phyloP scores from a whole-genome alignment of 2,797 vertebrate genomes.

The Sphenopsis melanotis region DNA sequence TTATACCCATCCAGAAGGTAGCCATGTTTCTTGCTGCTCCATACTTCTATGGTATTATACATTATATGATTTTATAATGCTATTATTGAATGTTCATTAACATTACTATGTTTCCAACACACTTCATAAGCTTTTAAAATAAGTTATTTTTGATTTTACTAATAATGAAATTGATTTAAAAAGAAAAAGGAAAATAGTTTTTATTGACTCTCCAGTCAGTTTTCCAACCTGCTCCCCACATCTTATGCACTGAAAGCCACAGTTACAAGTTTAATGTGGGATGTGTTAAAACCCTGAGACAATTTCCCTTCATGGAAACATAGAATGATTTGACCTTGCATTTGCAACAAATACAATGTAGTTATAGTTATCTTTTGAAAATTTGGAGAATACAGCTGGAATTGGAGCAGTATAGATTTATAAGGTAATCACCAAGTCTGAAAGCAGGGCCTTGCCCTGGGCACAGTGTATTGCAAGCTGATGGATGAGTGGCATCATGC shows the following conservation, averaged over 20 bases:
- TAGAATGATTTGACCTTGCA: background rate
- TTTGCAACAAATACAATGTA: background rate
- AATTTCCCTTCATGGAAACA: background rate
- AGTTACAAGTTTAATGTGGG: background rate
- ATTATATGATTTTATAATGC: background rate
- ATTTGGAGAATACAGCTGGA: background rate
- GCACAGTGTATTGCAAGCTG: background rate
- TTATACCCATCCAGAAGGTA: background rate
- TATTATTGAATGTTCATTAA: background rate
- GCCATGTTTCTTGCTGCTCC: background rate
- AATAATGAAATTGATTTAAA: background rate
- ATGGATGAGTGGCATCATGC: background rate
- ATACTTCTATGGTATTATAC: background rate
- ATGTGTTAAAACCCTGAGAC: background rate
- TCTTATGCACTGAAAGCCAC: background rate
- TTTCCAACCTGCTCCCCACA: background rate
- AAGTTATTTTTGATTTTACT: background rate
- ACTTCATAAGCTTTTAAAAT: background rate
- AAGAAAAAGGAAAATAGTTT: background rate
- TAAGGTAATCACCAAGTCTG: background rate
- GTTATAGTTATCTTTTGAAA: background rate
- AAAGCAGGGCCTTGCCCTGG: background rate
- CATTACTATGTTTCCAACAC: background rate
- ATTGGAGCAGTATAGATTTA: background rate
- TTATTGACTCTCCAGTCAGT: background rate